A percentile compares a stretch with the other conserved stretches of the same genome.
phyloP scores from a whole-genome alignment of 2,888 invertebrate species.

The Lasioglossum pauxillum region DNA sequence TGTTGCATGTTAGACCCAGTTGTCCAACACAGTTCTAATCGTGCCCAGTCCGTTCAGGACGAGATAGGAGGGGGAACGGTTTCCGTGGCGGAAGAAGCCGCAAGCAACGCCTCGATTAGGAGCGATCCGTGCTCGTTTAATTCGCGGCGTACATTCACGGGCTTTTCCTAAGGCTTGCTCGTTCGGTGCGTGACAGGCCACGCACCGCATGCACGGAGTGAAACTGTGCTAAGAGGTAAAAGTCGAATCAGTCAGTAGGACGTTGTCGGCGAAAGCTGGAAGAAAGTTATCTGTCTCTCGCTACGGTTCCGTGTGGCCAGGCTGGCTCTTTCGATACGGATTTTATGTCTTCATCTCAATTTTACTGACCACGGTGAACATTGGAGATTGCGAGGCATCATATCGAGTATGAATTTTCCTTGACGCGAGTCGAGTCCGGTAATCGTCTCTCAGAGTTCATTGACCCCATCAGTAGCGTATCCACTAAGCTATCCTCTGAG shows the following conservation, averaged over 20 bases:
- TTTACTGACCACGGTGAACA: constrained; percentile 7
- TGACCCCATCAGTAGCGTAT: neutral
- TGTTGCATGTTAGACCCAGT: neutral
- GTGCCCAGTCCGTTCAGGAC: neutral
- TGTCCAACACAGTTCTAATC: neutral
- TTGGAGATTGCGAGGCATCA: neutral
- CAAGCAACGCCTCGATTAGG: neutral
- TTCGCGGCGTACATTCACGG: neutral
- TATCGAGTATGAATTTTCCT: neutral
- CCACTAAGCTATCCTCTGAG: neutral
- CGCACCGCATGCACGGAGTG: constrained; percentile 68
- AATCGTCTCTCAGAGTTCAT: neutral
- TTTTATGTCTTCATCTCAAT: constrained; percentile 18
- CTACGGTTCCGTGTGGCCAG: constrained; percentile 55
- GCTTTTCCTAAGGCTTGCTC: constrained; percentile 29
- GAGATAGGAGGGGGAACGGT: neutral
- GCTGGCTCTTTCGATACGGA: constrained; percentile 21
- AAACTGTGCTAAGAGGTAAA: constrained; percentile 84
- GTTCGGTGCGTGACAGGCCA: neutral
- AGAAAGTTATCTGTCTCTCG: constrained; percentile 78
- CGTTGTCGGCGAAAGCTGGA: constrained; percentile 81
- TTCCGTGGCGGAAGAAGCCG: neutral
- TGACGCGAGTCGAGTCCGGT: neutral
- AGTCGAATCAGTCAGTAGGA: constrained; percentile 83
- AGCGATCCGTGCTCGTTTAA: neutral